These are phyloP conservation scores for Semibalanus balanoides DNA, from an alignment of 1,140 invertebrate species.

Conservation along the genomic window DNA sequence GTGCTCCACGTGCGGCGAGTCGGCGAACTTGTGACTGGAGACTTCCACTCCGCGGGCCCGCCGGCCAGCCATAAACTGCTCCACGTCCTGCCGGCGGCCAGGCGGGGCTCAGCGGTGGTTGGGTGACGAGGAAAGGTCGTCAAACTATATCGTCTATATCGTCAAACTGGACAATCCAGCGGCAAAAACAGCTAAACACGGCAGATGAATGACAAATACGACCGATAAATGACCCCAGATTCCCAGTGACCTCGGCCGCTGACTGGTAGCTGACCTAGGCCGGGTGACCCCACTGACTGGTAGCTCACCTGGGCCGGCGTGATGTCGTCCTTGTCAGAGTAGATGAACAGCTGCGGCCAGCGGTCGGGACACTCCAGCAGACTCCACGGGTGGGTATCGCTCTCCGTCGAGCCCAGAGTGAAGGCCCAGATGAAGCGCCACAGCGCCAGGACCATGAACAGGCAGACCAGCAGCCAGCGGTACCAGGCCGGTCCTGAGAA, in stretches of 20 bases:
- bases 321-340: conserved; percentile 29
- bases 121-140: too few species aligned
- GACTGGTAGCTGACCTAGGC: too few species aligned
- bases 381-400: not conserved
- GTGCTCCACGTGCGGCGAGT: not conserved
- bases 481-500: not conserved
- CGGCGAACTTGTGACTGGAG: not conserved
- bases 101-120: too few species aligned
- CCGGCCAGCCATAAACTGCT: not conserved
- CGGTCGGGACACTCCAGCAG: conserved; percentile 25
- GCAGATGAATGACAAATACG: too few species aligned
- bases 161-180: too few species aligned
- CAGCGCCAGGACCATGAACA: not conserved
- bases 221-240: too few species aligned
- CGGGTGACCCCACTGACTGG: too few species aligned
- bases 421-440: not conserved
- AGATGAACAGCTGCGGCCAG: conserved; percentile 34
- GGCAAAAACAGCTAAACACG: too few species aligned
- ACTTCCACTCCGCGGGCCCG: not conserved
- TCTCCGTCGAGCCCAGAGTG: not conserved
- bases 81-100: not conserved
- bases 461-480: not conserved
- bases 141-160: too few species aligned
- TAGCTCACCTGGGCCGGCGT: not conserved
- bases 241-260: too few species aligned